Evolutionary conservation across 2,888 invertebrate species (phyloP).

Genomic region (Athrips mouffetella): DNA sequence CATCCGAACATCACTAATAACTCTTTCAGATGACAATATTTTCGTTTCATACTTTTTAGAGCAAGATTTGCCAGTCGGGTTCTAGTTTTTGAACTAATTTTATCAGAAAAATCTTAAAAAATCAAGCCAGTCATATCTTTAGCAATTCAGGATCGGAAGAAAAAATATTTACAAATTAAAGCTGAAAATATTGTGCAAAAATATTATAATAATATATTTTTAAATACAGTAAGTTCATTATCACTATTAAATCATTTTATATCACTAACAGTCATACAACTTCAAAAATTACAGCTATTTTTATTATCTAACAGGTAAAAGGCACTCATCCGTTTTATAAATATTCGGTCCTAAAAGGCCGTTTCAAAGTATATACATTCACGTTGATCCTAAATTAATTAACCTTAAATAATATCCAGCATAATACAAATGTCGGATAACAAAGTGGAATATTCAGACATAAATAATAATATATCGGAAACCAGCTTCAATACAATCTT

Average conservation of each 20-base stretch:
- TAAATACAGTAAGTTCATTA: constrained; percentile 52
- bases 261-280: constrained; percentile 66
- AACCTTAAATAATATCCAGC: constrained; percentile 17
- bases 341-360: constrained; percentile 15
- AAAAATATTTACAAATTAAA: constrained; percentile 3
- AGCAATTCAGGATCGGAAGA: no score
- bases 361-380: constrained; percentile 19
- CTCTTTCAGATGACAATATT: no score
- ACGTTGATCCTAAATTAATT: constrained; percentile 3
- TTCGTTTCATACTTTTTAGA: no score
- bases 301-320: constrained; percentile 51
- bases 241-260: constrained; percentile 60
- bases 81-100: no score
- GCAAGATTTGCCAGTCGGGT: no score
- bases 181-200: constrained; percentile 60
- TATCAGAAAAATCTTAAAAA: no score
- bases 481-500: no score
- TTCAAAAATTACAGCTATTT: constrained; percentile 44
- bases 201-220: constrained; percentile 65
- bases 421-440: constrained; percentile 26
- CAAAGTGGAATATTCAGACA: constrained; percentile 38
- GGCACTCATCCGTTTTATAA: constrained; percentile 68
- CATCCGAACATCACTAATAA: no score
- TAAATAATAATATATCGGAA: constrained; percentile 39
- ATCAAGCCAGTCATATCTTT: no score